phyloP scores from a whole-genome alignment of 1,140 invertebrate genomes.

The Leptoteleia sp. region DNA sequence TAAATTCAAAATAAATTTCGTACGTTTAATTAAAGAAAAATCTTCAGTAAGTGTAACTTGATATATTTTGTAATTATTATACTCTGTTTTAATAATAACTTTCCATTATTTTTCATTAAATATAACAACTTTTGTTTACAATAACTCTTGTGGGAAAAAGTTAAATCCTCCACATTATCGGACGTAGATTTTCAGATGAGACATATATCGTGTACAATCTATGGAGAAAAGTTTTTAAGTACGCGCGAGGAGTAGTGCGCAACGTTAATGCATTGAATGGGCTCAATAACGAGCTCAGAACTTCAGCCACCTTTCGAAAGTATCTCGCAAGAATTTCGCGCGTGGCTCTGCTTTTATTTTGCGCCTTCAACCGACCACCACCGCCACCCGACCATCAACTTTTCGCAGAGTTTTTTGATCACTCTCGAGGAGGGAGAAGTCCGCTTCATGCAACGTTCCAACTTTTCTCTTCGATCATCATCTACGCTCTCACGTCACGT shows the following conservation, averaged over 20 bases:
- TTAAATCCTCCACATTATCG: constrained; percentile 26
- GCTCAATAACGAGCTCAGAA: constrained; percentile 62
- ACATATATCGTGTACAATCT: constrained; percentile 51
- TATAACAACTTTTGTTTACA: too few species aligned
- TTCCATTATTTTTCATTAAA: too few species aligned
- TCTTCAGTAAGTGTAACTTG: too few species aligned
- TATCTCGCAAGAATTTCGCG: constrained; percentile 56
- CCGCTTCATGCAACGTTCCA: constrained; percentile 42
- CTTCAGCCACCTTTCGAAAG: constrained; percentile 47
- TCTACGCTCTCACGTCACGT: constrained; percentile 41
- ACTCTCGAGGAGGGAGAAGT: constrained; percentile 37
- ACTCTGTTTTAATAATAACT: too few species aligned
- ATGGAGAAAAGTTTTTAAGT: constrained; percentile 56
- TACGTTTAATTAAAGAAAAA: too few species aligned
- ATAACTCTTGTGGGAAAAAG: constrained; percentile 2
- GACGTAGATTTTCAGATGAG: constrained; percentile 12
- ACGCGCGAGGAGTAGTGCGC: constrained; percentile 38
- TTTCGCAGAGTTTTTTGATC: constrained; percentile 51
- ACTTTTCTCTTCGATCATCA: constrained; percentile 64
- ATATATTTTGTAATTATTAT: too few species aligned
- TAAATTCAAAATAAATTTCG: too few species aligned
- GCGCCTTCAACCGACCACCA: constrained; percentile 30
- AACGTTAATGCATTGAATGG: constrained; percentile 60
- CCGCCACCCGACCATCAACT: constrained; percentile 31
- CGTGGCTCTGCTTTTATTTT: constrained; percentile 53